Percentiles rank a stretch among this genome's conserved stretches.
phyloP scores from a whole-genome alignment of 2,113 vertebrate genomes.

The Gymnorhina tibicen region DNA sequence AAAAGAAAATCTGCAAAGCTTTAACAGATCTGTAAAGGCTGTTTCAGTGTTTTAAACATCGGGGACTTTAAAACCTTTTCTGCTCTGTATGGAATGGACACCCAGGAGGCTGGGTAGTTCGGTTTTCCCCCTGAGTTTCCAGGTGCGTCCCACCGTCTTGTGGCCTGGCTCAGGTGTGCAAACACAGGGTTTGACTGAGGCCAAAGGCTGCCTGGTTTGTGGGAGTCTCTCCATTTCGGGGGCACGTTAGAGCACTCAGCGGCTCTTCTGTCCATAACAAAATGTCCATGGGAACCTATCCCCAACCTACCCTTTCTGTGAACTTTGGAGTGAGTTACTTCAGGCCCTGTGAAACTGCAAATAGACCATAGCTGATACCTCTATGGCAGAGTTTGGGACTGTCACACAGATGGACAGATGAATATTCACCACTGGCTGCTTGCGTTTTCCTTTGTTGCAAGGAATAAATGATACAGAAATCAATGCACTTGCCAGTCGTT shows the following conservation, averaged over 20 bases:
- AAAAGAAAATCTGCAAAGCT: not conserved
- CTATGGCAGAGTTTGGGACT: not conserved
- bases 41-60: not conserved
- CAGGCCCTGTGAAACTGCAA: not conserved
- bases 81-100: no score
- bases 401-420: not conserved
- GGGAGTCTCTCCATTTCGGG: not conserved
- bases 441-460: not conserved
- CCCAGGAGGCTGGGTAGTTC: accelerated
- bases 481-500: not conserved
- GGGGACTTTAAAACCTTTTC: not conserved
- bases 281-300: not conserved
- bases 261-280: not conserved
- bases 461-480: not conserved
- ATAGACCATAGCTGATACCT: not conserved
- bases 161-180: not conserved
- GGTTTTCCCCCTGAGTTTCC: not conserved
- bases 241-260: accelerated
- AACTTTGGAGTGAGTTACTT: not conserved
- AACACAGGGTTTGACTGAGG: not conserved
- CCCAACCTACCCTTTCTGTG: not conserved
- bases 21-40: not conserved
- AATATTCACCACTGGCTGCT: not conserved
- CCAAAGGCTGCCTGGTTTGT: accelerated
- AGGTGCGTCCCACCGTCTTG: not conserved